Evolutionary conservation across 2,113 vertebrate species (phyloP), one percentile per base, ranked within the genome.

Genomic region (Xenopus laevis): DNA sequence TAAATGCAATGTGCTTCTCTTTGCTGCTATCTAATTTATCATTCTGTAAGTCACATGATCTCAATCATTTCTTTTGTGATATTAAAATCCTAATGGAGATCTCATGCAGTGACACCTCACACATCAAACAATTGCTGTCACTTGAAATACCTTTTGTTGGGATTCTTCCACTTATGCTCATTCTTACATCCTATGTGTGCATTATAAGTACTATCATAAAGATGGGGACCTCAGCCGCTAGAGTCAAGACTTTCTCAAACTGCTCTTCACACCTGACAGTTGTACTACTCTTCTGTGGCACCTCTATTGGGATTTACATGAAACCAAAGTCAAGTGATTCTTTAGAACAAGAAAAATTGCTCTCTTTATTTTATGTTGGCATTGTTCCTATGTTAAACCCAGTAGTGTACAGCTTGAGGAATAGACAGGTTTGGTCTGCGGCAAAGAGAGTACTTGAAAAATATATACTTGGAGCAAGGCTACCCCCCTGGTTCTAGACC

Each of bases 211-310:
- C 53, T n/a, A 55, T 55, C 3, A 12, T 50, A 16, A 55, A 55
- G 17, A 55, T 55, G 15, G 7, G 17, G 4, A 59, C 68, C 6
- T 70, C 44, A 16, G 15, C 21, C 3, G 10, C 53, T 57, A 44
- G 58, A 20, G 33, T n/a, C 13, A 70, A 59, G 58, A 17, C 55
- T 18, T 59, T 70, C 20, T 70, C 57, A 53, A 70, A 27, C 12
- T 70, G 68, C 23, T 58, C 68, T 15, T 70, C 68, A 2, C 68
- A 70, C 11, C 68, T 70, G 11, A 70, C 55, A 12, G 23, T 55
- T 2, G 67, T 68, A 17, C 30, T 52, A 10, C 23, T 70, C 11
- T 58, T 30, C 33, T 70, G 30, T 70, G 58, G n/a, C 33, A 20
- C 18, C 40, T 70, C 10, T 58, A 13, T 57, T 9, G 15, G 53